Percentiles rank a stretch among this genome's conserved stretches.
Evolutionary conservation across 2,888 invertebrate species (phyloP).

Genomic region (Drosophila bunnanda): DNA sequence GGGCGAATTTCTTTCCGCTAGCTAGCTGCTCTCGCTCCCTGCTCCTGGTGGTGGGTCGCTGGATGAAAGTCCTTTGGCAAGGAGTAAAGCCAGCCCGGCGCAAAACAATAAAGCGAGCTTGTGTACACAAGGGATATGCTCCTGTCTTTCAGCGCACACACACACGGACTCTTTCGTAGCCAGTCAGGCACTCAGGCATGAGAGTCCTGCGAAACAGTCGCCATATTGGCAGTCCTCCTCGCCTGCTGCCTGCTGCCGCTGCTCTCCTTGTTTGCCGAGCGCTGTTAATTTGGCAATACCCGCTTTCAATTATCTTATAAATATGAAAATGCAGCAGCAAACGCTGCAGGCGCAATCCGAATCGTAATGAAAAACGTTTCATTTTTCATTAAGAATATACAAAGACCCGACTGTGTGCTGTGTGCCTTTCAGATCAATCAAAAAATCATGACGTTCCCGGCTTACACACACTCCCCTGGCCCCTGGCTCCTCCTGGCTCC

Average conservation of each 20-base stretch:
- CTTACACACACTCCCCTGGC: constrained; percentile 3
- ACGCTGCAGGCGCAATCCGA: constrained; percentile 65
- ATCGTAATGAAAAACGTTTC: constrained; percentile 75
- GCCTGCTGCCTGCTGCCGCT: constrained; percentile 47
- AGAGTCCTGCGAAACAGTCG: constrained; percentile 51
- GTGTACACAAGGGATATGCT: constrained; percentile 83
- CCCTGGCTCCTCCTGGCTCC: constrained; percentile 10
- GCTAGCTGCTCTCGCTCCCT: constrained; percentile 46
- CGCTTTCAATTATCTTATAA: constrained; percentile 84
- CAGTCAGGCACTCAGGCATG: constrained; percentile 10
- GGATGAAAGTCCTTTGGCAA: constrained; percentile 45
- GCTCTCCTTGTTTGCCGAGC: constrained; percentile 76
- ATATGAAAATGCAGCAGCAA: constrained; percentile 83
- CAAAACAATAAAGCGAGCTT: constrained; percentile 83
- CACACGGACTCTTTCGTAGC: constrained; percentile 11
- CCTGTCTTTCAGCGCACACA: constrained; percentile 66
- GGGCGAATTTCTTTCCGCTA: constrained; percentile 67
- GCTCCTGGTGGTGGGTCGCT: constrained; percentile 53
- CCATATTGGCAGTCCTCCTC: constrained; percentile 64
- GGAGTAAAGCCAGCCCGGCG: constrained; percentile 67
- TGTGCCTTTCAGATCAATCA: constrained; percentile 83
- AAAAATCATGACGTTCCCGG: constrained; percentile 71
- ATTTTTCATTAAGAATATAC: constrained; percentile 73
- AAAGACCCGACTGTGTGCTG: constrained; percentile 77
- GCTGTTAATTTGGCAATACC: constrained; percentile 84